Base-by-base conservation (phyloP, 1,140 invertebrate genomes). In the Mylabris phalerata region DNA sequence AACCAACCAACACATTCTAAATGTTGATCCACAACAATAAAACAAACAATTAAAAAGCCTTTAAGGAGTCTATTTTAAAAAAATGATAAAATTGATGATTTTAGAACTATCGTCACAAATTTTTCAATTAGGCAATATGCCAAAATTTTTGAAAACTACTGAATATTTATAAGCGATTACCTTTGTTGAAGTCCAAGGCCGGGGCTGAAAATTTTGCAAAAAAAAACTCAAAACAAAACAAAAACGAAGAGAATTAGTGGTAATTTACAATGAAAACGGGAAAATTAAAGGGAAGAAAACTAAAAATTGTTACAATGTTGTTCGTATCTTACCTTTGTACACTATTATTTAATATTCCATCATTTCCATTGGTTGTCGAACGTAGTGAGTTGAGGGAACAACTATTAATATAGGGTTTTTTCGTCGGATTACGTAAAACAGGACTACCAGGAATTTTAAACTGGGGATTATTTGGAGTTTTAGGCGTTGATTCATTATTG, bases 181-280 rank as follows among this genome's bases (percentile, higher is more conserved):
- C 32, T 32, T 32, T 32, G 32, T 5, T 32, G 62, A 51, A 61
- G 64, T 56, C 66, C 66, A 64, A 66, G 62, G 66, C 66, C 66
- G 60, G 59, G 59, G 57, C 66, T 67, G 66, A 54, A 67, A 67
- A 67, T 48, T 45, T 48, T 38, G 7, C 10, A 40, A 58, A 50
- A 54, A 52, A 27, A 26, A 19, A 55, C 48, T 42, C 19, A 44
- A 50, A 57, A 56, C 44, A 9, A 57, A 45, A 51, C 25, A 48
- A 62, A 54, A 52, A 45, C 52, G 42, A 59, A 7, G 4, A 11
- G 10, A 19, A 25, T 46, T 55, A 55, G 13, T 48, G 5, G 39
- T 19, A 25, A 10, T 48, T 25, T n/a, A 41, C 26, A 32, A 26
- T 32, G 25, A 19, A 19, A 19, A 19, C 19, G 19, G 19, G 19